A percentile compares a stretch with the other conserved stretches of the same genome.
Evolutionary conservation across 2,888 invertebrate species (phyloP).

Genomic region (Beris morrisii): DNA sequence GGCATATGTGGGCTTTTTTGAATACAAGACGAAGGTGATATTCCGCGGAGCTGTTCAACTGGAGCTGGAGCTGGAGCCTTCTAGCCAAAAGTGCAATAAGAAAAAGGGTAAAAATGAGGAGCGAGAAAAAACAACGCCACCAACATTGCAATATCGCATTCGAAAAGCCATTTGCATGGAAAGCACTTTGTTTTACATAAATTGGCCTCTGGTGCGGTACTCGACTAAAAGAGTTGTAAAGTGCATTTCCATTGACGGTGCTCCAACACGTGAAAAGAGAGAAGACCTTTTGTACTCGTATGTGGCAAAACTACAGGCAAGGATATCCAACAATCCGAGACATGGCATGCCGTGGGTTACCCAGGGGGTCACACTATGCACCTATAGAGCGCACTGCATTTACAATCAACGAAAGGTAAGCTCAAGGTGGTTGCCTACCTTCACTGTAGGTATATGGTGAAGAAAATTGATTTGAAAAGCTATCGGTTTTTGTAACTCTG

Average conservation of each 20-base stretch:
- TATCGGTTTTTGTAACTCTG: too few species aligned
- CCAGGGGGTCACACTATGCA: not conserved
- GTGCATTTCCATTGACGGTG: constrained; percentile 30
- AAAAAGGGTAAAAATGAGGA: not conserved
- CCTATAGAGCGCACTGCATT: not conserved
- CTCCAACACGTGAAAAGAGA: constrained; percentile 26
- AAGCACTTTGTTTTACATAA: constrained; percentile 32
- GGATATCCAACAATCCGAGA: too few species aligned
- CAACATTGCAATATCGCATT: constrained; percentile 23
- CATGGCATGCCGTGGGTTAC: too few species aligned
- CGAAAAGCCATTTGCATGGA: constrained; percentile 27
- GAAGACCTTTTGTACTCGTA: not conserved
- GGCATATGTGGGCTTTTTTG: too few species aligned
- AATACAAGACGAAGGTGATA: too few species aligned
- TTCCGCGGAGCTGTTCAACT: too few species aligned
- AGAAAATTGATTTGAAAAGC: too few species aligned
- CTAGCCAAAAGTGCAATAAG: not conserved
- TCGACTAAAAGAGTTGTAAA: constrained; percentile 31
- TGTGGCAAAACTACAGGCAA: too few species aligned
- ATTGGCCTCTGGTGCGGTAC: constrained; percentile 30
- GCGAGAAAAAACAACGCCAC: constrained; percentile 8
- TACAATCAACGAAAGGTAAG: too few species aligned
- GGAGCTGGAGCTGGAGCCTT: not conserved
- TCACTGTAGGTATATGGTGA: too few species aligned
- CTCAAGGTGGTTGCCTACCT: too few species aligned